Evolutionary conservation across 2,797 vertebrate species (phyloP), one percentile per base, ranked within the genome.

Genomic region (Chelidonichthys spinosus): DNA sequence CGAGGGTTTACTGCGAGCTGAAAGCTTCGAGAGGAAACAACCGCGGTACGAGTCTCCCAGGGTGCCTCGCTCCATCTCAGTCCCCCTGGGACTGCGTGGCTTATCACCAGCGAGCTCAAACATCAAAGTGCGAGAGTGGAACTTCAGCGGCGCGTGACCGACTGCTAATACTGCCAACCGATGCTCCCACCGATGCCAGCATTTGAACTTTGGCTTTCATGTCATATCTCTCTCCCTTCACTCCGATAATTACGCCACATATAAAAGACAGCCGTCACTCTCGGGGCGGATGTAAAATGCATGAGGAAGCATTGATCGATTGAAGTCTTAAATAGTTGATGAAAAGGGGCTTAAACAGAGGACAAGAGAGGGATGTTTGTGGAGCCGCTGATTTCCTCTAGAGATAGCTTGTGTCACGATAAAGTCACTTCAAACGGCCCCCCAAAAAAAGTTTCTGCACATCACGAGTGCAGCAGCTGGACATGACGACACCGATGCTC

Each of bases 101-200:
- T 87, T 68, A 87, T 87, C 84, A n/a, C 32, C 46, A 78, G 18
- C 40, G 40, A 63, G 47, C 71, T 46, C 64, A 35, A 72, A 84
- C 80, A 86, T 91, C 75, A 90, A 88, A 91, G 82, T 40, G 60
- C 0, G 1, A 47, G 69, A 47, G 37, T 55, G 60, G 85, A 76
- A 44, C 81, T 75, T 69, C 40, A 18, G 13, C 5, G 40, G 50
- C 18, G 61, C 44, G 6, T 61, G 68, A 76, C 67, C 1, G 9
- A 33, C 40, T 6, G 46, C 37, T 73, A 63, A 75, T 69, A 25
- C 72, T 50, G 47, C 76, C 33, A 42, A 64, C 44, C 4, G 54
- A 77, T 47, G 63, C 72, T 67, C 53, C 37, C 9, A 0, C 37
- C 11, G 25, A 72, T 69, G 54, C 49, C n/a, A 2, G 56, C 71